These are phyloP conservation scores for Cordilura impudica DNA, from an alignment of 2,888 invertebrate species.

Conservation along the genomic window DNA sequence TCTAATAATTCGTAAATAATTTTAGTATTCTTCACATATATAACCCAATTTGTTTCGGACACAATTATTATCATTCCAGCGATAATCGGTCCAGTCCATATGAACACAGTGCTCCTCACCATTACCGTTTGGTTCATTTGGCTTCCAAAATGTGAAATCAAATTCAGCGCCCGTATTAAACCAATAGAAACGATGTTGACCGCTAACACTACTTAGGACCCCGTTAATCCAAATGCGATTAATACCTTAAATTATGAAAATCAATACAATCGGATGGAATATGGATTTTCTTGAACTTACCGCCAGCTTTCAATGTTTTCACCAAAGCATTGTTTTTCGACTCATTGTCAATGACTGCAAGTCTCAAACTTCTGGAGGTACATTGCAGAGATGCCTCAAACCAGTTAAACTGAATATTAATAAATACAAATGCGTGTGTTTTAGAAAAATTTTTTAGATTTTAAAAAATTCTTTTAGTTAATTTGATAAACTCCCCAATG, in stretches of 20 bases:
- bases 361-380: background rate
- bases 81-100: background rate
- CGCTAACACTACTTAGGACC: background rate
- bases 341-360: background rate
- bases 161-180: background rate
- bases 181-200: background rate
- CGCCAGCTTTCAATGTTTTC: background rate
- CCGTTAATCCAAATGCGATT: background rate
- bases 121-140: constrained; percentile 3
- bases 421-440: no score
- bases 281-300: background rate
- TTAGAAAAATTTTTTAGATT: background rate
- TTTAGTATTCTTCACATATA: constrained; percentile 15
- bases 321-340: constrained; percentile 1
- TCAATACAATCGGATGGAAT: background rate
- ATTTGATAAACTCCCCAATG: no score
- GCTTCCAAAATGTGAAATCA: background rate
- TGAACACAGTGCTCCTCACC: constrained; percentile 3
- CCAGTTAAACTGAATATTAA: no score
- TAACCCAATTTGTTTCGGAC: background rate
- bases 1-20: no score
- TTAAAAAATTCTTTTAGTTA: background rate
- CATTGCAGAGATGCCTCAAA: background rate
- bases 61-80: constrained; percentile 10
- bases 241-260: background rate